Base-by-base conservation (phyloP, 2,888 invertebrate genomes). In the Parnassius mnemosyne region DNA sequence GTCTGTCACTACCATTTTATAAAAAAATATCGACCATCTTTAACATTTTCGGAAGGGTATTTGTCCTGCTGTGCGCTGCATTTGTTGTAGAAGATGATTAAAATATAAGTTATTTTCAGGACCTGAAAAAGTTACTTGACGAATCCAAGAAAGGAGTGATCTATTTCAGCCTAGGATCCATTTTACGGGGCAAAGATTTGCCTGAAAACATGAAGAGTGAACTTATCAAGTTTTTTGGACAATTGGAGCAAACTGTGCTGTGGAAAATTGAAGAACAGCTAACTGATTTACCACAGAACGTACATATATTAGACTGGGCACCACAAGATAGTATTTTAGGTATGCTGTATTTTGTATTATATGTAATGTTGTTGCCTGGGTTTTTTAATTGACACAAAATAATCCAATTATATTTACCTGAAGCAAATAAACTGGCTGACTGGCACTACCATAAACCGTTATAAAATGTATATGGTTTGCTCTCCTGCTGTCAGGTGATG, bases 111-210 rank as follows among this genome's bases (percentile, higher is more conserved):
- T 43, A 7, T 42, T 44, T 53, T 10, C 57, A 89, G 88, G 79
- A 83, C 55, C 63, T 92, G 7, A 78, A 88, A 71, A 66, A 71
- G 2, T 70, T 87, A 53, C 69, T 92, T 69, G 86, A 89, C 42
- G 73, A 71, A 10, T 77, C 90, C 0, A 76, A 75, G 13, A 65
- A 90, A 53, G 92, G 92, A 1, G 87, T 88, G 0, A 83, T 92
- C 41, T 88, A 83, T 71, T 91, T 92, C 67, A 92, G 89, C 65
- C 74, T 92, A 79, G 92, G 92, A 0, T 81, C 86, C 0, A 79
- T 81, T 47, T 68, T 89, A 53, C 74, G 79, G 42, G 83, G 84
- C 52, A 78, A 75, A 49, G 73, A 79, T 0, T 69, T 91, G 66
- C 81, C 89, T 0, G 74, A 75, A 2, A 68, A 77, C 47, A 61